Conservation (phyloP, 2,888 invertebrate genomes). For the Amiota minor region DNA sequence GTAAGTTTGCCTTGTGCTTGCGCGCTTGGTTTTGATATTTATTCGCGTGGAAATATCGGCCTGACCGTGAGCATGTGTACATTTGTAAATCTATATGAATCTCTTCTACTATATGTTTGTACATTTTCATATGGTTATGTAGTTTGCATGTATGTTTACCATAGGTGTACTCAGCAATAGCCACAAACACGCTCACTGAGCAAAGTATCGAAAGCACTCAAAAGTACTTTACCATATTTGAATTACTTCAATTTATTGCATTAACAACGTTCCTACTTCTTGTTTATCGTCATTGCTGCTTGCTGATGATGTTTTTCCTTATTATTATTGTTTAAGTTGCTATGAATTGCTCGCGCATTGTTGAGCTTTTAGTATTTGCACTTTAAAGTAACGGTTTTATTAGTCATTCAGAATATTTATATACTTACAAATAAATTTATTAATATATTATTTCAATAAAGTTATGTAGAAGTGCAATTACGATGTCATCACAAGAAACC, state of each 20-base stretch:
- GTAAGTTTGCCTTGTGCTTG: too few species aligned
- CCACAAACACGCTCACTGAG: constrained; percentile 2
- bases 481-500: too few species aligned
- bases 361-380: not conserved
- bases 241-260: constrained; percentile 14
- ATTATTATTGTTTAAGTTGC: constrained; percentile 6
- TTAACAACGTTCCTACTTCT: constrained; percentile 4
- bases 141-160: not conserved
- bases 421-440: too few species aligned
- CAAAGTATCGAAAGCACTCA: not conserved
- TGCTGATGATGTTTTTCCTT: too few species aligned
- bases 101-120: not conserved
- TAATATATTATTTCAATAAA: too few species aligned
- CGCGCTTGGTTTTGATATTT: constrained; percentile 8
- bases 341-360: constrained; percentile 20
- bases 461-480: too few species aligned
- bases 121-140: not conserved
- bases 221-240: constrained; percentile 11
- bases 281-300: too few species aligned
- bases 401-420: too few species aligned
- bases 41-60: constrained; percentile 15
- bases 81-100: too few species aligned
- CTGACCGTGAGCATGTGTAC: constrained; percentile 1
- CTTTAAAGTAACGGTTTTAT: too few species aligned
- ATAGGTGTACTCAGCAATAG: not conserved